Base-by-base conservation (phyloP, 2,888 invertebrate species). In the Candidula unifasciata region DNA sequence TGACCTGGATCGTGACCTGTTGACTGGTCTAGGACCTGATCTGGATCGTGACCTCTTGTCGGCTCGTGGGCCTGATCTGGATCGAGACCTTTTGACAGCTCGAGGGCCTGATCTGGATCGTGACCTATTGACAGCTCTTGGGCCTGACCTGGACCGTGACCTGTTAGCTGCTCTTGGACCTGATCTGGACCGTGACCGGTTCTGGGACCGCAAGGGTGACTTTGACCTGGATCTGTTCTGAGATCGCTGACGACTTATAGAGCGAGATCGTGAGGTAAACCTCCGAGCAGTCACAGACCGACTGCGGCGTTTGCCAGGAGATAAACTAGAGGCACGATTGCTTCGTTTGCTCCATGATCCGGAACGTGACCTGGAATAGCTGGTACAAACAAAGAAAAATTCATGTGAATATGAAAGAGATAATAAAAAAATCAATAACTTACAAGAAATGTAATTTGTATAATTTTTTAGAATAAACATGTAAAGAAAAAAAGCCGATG, bases 291-390 rank as follows among this genome's bases (percentile, higher is more conserved):
- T 66, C 33, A 80, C 27, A 35, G 83, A 83, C 30, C 69, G 66
- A 69, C 68, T 78, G 69, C 33, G 52, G 6, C 64, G 37, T 44
- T 83, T 83, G n/a, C 71, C 37, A 18, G 68, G 83, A 57, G 83
- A 79, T n/a, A 66, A 16, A 37, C 80, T 80, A 52, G 69, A 74
- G 18, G 76, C 66, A 33, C 84, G n/a, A 68, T 80, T 84, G 60
- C 33, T 54, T 30, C 71, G 73, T 35, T 69, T 84, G 33, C 60
- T 64, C 80, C 80, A 80, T 30, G 80, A 74, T n/a, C 66, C 33
- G 2, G 84, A 80, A n/a, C 74, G 80, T 30, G 84, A 84, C 27
- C 80, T 84, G 21, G 80, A 35, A 66, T 79, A 79, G 57, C 84
- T 84, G 80, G 44, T 35, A 64, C 35, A 84, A 80, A 74, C 16